A percentile compares a stretch with the other conserved stretches of the same genome.
Conservation (phyloP, 2,113 vertebrate genomes). For the Aspiorhynchus laticeps region DNA sequence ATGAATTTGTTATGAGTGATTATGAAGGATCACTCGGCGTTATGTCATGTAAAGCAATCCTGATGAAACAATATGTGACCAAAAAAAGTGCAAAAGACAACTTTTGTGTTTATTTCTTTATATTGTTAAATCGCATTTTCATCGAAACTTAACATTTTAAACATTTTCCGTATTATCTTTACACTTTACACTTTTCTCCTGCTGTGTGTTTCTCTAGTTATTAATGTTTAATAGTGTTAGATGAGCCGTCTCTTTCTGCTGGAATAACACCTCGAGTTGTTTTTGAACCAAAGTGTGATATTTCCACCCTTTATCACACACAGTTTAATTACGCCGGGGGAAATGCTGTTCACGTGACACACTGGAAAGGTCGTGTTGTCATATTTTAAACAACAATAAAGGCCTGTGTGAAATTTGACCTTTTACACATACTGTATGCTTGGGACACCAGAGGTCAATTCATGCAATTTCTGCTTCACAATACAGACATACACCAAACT, state of each 20-base stretch:
- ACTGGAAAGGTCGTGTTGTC: neutral
- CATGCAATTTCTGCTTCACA: neutral
- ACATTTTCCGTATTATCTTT: neutral
- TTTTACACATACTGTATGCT: neutral
- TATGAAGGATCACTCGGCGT: neutral
- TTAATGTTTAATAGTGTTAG: neutral
- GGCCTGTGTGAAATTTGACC: neutral
- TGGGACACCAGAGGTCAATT: neutral
- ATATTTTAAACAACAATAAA: neutral
- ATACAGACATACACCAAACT: slow-evolving; percentile 49
- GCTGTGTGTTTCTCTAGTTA: too few relatives aligned
- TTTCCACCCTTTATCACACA: neutral
- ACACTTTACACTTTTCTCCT: neutral
- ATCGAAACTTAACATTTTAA: neutral
- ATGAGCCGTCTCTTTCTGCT: neutral
- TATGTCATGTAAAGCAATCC: neutral
- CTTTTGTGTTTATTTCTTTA: neutral
- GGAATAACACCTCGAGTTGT: neutral
- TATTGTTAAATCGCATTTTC: neutral
- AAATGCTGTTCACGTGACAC: neutral
- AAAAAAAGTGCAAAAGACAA: neutral
- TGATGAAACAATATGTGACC: neutral
- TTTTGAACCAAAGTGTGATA: neutral
- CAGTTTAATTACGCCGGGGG: neutral
- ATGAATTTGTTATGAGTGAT: neutral